A percentile compares a stretch with the other conserved stretches of the same genome.
phyloP scores from a whole-genome alignment of 2,888 invertebrate species.

The Plemyria rubiginata region DNA sequence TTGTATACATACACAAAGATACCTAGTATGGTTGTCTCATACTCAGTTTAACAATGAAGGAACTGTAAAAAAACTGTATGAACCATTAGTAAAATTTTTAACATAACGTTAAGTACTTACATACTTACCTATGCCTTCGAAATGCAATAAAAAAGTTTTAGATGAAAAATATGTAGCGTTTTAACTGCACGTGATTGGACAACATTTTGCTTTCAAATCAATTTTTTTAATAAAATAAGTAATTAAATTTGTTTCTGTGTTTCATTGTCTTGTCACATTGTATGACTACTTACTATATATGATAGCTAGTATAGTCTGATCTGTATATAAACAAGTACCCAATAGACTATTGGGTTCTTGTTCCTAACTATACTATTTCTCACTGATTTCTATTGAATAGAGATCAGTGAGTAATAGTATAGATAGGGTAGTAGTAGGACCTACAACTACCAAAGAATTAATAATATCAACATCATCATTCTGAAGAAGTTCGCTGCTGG shows the following conservation, averaged over 20 bases:
- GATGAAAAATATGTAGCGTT: slow-evolving; percentile 60
- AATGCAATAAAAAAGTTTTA: slow-evolving; percentile 43
- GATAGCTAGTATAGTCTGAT: no score
- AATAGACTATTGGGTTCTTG: no score
- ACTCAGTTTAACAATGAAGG: slow-evolving; percentile 11
- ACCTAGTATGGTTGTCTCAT: slow-evolving; percentile 4
- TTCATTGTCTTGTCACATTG: slow-evolving; percentile 35
- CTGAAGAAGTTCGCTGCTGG: no score
- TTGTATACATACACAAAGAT: slow-evolving; percentile 1
- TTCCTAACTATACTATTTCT: no score
- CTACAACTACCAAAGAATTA: no score
- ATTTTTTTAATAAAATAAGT: slow-evolving; percentile 75
- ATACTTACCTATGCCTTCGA: slow-evolving; percentile 20
- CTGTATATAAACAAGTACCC: no score
- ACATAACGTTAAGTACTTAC: slow-evolving; percentile 14
- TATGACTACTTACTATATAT: no score
- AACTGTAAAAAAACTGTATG: no score
- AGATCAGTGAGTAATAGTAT: no score
- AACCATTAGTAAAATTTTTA: slow-evolving; percentile 15
- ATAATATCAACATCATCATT: no score
- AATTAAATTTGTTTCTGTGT: slow-evolving; percentile 58
- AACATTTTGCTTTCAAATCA: slow-evolving; percentile 80
- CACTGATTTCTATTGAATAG: no score
- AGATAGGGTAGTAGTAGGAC: no score
- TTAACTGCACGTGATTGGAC: slow-evolving; percentile 77